phyloP scores from a whole-genome alignment of 2,113 vertebrate species.

The Meles meles region DNA sequence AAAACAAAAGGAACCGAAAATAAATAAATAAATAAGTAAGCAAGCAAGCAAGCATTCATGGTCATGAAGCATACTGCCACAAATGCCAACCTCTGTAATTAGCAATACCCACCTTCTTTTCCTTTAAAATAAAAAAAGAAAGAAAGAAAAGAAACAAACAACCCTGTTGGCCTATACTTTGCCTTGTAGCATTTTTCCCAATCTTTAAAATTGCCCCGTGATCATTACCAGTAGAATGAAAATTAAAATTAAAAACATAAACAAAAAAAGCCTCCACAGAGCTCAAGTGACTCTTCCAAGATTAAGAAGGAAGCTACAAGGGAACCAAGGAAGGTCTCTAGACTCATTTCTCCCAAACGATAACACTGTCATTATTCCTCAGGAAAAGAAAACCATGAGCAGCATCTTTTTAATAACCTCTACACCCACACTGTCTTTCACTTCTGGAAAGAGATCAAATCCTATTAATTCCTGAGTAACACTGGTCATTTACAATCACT shows the following conservation, averaged over 20 bases:
- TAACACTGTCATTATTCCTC: neutral
- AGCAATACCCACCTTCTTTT: neutral
- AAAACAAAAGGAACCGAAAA: too few relatives aligned
- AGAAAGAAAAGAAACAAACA: neutral
- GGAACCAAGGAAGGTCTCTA: neutral
- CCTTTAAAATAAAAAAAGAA: neutral
- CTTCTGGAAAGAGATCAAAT: neutral
- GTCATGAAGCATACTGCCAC: neutral
- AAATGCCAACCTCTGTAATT: neutral
- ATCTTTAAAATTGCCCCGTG: neutral
- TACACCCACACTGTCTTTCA: neutral
- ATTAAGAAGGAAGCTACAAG: neutral
- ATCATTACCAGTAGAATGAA: neutral
- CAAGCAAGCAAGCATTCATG: neutral
- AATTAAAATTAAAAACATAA: neutral
- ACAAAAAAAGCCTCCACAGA: neutral
- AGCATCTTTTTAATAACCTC: neutral
- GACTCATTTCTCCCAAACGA: neutral
- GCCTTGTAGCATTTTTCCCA: neutral
- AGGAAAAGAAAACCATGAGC: neutral
- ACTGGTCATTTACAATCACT: neutral
- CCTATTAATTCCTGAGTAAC: neutral
- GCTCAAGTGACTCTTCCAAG: neutral
- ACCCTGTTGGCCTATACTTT: neutral
- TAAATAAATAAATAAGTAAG: too few relatives aligned